Evolutionary conservation across 2,888 invertebrate species (phyloP).

Genomic region (Patella depressa): DNA sequence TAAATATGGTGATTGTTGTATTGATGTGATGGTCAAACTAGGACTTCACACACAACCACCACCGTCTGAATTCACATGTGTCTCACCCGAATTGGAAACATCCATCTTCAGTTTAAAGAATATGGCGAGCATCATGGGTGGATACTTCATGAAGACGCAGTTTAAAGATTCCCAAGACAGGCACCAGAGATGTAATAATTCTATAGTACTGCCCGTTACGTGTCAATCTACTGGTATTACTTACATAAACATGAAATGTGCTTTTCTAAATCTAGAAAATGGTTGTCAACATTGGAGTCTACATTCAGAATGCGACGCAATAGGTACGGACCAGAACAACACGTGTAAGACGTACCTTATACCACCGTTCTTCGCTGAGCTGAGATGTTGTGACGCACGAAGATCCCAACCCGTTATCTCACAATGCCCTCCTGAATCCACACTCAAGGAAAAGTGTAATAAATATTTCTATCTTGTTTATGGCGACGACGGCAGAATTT

Average conservation of each 20-base stretch:
- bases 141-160: neutral
- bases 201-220: neutral
- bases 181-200: neutral
- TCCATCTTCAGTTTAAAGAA: neutral
- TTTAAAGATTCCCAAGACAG: no score
- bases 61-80: neutral
- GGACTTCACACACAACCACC: neutral
- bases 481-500: no score
- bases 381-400: neutral
- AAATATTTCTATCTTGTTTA: no score
- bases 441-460: no score
- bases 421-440: neutral
- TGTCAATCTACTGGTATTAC: neutral
- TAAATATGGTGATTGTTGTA: conserved; percentile 2
- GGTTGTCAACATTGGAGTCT: neutral
- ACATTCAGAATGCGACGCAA: neutral
- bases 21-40: neutral
- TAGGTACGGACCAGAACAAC: neutral
- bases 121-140: neutral
- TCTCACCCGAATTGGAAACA: neutral
- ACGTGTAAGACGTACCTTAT: neutral
- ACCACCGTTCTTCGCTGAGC: neutral
- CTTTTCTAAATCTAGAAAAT: neutral
- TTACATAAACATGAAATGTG: neutral
- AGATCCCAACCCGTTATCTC: neutral